These are phyloP conservation scores for Lissocephala sabroskyi DNA, from an alignment of 2,888 invertebrate species.

Conservation along the genomic window DNA sequence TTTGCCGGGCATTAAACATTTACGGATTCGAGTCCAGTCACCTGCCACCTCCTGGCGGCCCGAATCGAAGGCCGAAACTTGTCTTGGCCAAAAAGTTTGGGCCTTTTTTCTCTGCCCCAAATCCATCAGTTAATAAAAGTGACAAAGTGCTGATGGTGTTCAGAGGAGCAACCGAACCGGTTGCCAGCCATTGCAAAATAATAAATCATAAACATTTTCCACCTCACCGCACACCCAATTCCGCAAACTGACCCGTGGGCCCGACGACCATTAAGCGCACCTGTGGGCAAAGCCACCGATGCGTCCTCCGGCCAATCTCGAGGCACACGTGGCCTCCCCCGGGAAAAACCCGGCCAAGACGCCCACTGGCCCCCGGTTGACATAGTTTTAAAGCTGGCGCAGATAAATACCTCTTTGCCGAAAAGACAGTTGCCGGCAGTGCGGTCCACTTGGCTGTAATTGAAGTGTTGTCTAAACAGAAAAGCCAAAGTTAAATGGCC, in stretches of 20 bases:
- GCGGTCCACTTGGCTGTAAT: slow-evolving; percentile 37
- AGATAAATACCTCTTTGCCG: too few relatives aligned
- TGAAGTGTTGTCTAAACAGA: slow-evolving; percentile 66
- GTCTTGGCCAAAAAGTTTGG: not conserved
- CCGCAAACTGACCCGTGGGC: too few relatives aligned
- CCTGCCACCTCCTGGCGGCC: too few relatives aligned
- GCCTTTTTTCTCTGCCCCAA: slow-evolving; percentile 21
- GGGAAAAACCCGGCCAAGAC: too few relatives aligned
- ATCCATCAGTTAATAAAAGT: slow-evolving; percentile 61
- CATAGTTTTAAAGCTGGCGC: slow-evolving; percentile 42
- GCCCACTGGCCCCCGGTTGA: too few relatives aligned
- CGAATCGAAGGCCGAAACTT: not conserved
- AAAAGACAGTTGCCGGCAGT: too few relatives aligned
- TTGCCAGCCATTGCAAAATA: slow-evolving; percentile 47
- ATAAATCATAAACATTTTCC: slow-evolving; percentile 43
- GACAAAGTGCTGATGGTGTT: slow-evolving; percentile 36
- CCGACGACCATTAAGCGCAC: slow-evolving; percentile 41
- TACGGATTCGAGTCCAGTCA: too few relatives aligned
- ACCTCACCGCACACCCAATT: not conserved
- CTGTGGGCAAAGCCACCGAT: slow-evolving; percentile 21
- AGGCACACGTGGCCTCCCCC: too few relatives aligned
- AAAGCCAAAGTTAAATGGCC: slow-evolving; percentile 62
- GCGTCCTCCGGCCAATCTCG: too few relatives aligned
- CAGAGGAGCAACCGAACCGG: slow-evolving; percentile 2
- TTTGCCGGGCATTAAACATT: slow-evolving; percentile 40